Evolutionary conservation across 2,797 vertebrate species (phyloP), one percentile per base, ranked within the genome.

Genomic region (Holocentrus rufus): DNA sequence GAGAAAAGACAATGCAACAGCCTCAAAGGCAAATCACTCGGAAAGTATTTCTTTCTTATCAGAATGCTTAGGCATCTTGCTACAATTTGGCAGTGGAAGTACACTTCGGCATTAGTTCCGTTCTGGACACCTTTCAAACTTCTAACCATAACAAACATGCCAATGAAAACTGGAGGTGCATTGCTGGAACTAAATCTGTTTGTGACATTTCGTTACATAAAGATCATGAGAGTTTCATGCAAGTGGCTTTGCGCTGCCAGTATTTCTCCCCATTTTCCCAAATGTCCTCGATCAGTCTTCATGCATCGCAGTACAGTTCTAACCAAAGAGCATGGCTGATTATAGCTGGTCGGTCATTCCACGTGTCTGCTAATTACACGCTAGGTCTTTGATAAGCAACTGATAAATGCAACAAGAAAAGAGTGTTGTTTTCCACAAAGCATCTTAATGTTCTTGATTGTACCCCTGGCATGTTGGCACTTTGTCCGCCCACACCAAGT

Each of bases 381-480:
- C 23, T 25, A 17, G 14, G 15, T 60, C 7, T 76, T 74, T 75
- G 55, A 76, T 63, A 63, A 58, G 73, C 69, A 50, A 68, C 62
- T 77, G 75, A 79, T 63, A 61, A 72, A 74, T 65, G 68, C 20
- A 59, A 58, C 52, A 44, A 62, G 68, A 54, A 81, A 69, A 8
- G 46, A 72, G 54, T 18, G 42, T 55, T 60, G 47, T 65, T 31
- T 55, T 55, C 63, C 53, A 72, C 64, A 54, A 71, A 62, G 53
- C 22, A 22, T 7, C 56, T 76, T 59, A 61, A 5, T 79, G 17
- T 15, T 67, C 57, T 56, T 54, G 59, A 75, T 81, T 76, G 63
- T 73, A 61, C 63, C 56, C 52, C 61, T 54, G 74, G 65, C 66
- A 73, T 54, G 53, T 69, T 54, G 72, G 69, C 59, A 69, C 73